These are phyloP conservation scores for Lysandra bellargus DNA, from an alignment of 2,888 invertebrate species.

Conservation along the genomic window DNA sequence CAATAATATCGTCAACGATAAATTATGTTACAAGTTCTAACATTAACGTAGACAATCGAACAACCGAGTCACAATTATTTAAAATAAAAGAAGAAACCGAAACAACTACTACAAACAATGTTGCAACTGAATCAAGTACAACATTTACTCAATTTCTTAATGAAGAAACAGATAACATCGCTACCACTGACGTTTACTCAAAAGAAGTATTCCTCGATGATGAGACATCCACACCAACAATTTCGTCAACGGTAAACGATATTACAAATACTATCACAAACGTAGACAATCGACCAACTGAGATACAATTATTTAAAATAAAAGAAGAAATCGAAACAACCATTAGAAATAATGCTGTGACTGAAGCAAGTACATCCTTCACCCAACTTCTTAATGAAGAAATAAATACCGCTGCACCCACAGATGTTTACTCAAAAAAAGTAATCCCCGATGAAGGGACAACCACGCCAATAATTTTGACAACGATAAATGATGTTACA, in stretches of 20 bases:
- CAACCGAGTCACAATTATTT: not conserved
- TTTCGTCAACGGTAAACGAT: no score
- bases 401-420: not conserved
- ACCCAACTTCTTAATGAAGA: not conserved
- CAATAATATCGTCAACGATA: not conserved
- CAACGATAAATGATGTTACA: no score
- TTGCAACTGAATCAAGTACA: not conserved
- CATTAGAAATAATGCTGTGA: not conserved
- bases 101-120: not conserved
- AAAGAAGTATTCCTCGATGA: not conserved
- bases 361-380: not conserved
- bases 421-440: not conserved
- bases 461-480: not conserved
- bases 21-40: not conserved
- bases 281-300: no score
- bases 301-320: no score
- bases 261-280: no score
- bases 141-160: not conserved
- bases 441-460: not conserved
- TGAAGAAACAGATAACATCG: not conserved
- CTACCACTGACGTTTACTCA: not conserved
- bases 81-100: not conserved
- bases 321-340: no score
- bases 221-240: not conserved
- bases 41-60: not conserved